Evolutionary conservation across 2,113 vertebrate species (phyloP).

Genomic region (Agapornis roseicollis): DNA sequence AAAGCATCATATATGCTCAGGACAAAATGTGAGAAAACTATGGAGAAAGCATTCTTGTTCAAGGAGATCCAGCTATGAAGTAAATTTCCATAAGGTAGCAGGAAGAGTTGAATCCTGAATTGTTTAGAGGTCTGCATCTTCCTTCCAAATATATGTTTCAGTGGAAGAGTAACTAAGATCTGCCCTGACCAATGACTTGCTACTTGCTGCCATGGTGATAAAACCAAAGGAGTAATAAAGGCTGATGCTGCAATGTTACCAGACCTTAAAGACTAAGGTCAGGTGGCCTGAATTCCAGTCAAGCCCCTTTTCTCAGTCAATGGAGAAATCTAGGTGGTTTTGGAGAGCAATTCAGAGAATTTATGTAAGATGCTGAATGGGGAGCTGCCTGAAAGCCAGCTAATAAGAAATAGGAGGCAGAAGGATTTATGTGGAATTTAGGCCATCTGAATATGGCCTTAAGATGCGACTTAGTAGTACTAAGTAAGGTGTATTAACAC

Average conservation of each 20-base stretch:
- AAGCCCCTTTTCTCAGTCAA: not conserved
- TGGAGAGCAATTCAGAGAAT: conserved; percentile 14
- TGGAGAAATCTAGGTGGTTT: not conserved
- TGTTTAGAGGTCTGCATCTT: not conserved
- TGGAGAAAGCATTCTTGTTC: not conserved
- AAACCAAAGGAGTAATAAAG: not conserved
- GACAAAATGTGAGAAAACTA: not conserved
- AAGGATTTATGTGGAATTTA: conserved; percentile 70
- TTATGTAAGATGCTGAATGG: conserved; percentile 2
- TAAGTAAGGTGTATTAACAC: conserved; percentile 70
- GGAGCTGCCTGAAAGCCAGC: conserved; percentile 55
- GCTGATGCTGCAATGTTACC: not conserved
- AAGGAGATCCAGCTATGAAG: not conserved
- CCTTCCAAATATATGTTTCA: not conserved
- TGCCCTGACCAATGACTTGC: not conserved
- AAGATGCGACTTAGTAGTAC: conserved; percentile 62
- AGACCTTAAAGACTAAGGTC: not conserved
- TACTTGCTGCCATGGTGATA: not conserved
- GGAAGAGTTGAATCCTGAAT: not conserved
- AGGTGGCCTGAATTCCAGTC: not conserved
- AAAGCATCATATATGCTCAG: not conserved
- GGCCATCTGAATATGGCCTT: conserved; percentile 70
- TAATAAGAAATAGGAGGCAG: conserved; percentile 62
- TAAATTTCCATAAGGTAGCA: not conserved
- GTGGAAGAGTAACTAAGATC: not conserved